Evolutionary conservation across 2,797 vertebrate species (phyloP), one percentile per base, ranked within the genome.

Genomic region (Scleropages formosus): DNA sequence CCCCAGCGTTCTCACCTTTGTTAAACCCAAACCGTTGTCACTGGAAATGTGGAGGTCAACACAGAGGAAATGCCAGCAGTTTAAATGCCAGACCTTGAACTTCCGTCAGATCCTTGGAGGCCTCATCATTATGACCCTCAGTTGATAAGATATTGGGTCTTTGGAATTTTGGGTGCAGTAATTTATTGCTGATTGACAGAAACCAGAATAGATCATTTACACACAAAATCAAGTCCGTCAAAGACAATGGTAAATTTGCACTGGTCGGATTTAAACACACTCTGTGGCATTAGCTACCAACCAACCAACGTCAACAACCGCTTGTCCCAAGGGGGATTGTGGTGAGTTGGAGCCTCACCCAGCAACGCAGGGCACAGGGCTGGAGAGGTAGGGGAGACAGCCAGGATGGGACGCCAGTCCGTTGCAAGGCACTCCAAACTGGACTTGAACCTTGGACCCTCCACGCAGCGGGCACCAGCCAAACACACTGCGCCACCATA

Each of bases 51-150:
- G 68, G 78, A 81, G 84, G 84, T 89, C 87, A 87, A 83, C 74
- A 78, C 83, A 80, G 83, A 83, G 79, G 87, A 87, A 88, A 82
- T 80, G 86, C 87, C 88, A 88, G 91, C 88, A 87, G 82, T 76
- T 82, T 84, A 69, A 72, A 77, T 84, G 80, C 84, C 49, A 83
- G 59, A 82, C 81, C 76, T 62, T 70, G 84, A 83, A 82, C 75
- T 79, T 16, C 73, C 77, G 75, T 73, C 74, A 77, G 70, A 76
- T 73, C 72, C 66, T 73, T 13, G n/a, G 20, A 62, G 61, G 24
- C 72, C 71, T 76, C 59, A 59, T 31, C n/a, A 75, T 60, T 65
- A 16, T 20, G 51, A 59, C 74, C 79, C 77, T 70, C 78, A 51
- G 74, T 76, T 74, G 81, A 76, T 68, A 75, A 74, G 53, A 82